These are phyloP conservation scores for Cryptosula pallasiana DNA, from an alignment of 2,888 invertebrate species.

Conservation along the genomic window DNA sequence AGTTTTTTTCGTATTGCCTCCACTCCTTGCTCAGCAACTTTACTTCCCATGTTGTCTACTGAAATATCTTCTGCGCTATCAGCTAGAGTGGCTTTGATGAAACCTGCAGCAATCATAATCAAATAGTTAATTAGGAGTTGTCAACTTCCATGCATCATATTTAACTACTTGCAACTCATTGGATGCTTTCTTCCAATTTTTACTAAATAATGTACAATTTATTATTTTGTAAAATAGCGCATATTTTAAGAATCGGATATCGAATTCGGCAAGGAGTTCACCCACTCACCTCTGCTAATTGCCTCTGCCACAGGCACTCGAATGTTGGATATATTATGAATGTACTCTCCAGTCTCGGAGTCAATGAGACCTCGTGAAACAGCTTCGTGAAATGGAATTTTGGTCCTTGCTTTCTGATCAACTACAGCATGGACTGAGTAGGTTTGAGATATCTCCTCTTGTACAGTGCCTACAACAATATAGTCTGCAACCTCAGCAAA, in stretches of 20 bases:
- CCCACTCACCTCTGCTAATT: constrained; percentile 30
- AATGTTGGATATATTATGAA: constrained; percentile 31
- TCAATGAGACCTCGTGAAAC: constrained; percentile 33
- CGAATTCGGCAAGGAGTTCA: not conserved
- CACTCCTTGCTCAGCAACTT: not conserved
- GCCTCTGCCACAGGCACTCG: constrained; percentile 31
- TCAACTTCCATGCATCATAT: too few species aligned
- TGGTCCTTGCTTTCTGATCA: constrained; percentile 30
- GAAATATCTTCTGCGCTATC: not conserved
- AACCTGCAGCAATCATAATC: too few species aligned
- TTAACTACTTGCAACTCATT: too few species aligned
- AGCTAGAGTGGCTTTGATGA: constrained; percentile 21
- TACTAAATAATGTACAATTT: too few species aligned
- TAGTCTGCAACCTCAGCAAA: too few species aligned
- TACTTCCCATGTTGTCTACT: constrained; percentile 14
- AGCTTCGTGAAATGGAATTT: constrained; percentile 31
- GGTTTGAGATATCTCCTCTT: constrained; percentile 26
- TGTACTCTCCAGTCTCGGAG: constrained; percentile 31
- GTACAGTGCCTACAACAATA: not conserved
- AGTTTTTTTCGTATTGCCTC: not conserved
- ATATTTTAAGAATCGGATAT: too few species aligned
- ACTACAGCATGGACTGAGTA: constrained; percentile 33
- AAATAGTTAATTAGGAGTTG: too few species aligned
- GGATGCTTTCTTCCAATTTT: too few species aligned
- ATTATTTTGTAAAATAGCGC: too few species aligned